phyloP scores from a whole-genome alignment of 1,140 invertebrate genomes.

The Uloborus diversus region DNA sequence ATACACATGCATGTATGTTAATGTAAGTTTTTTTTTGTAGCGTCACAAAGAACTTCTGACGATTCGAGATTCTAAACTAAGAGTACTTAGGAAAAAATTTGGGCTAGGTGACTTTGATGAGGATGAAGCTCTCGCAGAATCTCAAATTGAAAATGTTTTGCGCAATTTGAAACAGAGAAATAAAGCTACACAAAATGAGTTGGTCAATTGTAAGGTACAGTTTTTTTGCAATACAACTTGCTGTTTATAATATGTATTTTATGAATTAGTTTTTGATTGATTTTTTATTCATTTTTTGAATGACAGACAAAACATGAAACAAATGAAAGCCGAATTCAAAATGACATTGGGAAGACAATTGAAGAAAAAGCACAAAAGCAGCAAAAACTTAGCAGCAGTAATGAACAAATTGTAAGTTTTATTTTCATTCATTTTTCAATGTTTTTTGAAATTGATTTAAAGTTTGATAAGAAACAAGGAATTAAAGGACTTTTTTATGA shows the following conservation, averaged over 20 bases:
- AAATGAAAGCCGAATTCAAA: slow-evolving; percentile 66
- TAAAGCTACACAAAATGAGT: slow-evolving; percentile 19
- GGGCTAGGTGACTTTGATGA: slow-evolving; percentile 44
- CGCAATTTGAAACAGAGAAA: slow-evolving; percentile 30
- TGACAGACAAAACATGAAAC: slow-evolving; percentile 57
- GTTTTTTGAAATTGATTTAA: too few relatives aligned
- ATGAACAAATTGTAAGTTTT: slow-evolving; percentile 35
- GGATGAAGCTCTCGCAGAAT: slow-evolving; percentile 31
- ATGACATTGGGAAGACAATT: slow-evolving; percentile 62
- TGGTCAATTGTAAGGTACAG: slow-evolving; percentile 18
- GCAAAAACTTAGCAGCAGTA: slow-evolving; percentile 63
- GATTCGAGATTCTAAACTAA: slow-evolving; percentile 61
- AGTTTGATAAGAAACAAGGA: too few relatives aligned
- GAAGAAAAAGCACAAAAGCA: slow-evolving; percentile 60
- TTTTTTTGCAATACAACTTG: background rate
- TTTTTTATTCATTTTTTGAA: background rate
- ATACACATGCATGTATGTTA: background rate
- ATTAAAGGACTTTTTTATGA: too few relatives aligned
- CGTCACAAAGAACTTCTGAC: slow-evolving; percentile 61
- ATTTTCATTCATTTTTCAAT: background rate
- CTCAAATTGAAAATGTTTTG: slow-evolving; percentile 28
- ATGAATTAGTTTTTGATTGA: background rate
- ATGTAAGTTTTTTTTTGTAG: slow-evolving; percentile 48
- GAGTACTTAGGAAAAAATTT: background rate
- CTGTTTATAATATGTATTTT: background rate